Conservation (phyloP, 2,113 vertebrate species). For the Neopipo cinnamomea region DNA sequence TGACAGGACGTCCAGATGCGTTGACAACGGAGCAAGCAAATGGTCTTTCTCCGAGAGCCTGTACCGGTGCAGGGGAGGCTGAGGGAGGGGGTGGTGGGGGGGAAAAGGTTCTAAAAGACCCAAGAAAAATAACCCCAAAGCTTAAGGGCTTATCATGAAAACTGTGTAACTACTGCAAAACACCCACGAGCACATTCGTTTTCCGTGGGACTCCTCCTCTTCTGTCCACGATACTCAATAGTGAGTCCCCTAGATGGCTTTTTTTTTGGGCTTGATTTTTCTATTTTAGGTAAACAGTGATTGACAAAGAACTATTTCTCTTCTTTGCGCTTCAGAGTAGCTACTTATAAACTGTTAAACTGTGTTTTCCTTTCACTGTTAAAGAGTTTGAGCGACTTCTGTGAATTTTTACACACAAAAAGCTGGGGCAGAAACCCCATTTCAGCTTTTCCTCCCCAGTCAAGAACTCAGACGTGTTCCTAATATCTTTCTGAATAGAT, state of each 20-base stretch:
- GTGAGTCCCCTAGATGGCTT: fast-evolving
- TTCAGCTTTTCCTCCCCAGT: fast-evolving
- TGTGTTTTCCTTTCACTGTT: neutral
- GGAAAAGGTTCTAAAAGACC: neutral
- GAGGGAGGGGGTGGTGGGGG: neutral
- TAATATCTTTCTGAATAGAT: neutral
- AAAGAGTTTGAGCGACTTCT: neutral
- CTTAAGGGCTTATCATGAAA: slow-evolving; percentile 57
- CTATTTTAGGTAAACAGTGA: neutral
- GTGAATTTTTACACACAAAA: neutral
- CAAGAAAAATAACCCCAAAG: slow-evolving; percentile 50
- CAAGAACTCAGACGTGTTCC: neutral
- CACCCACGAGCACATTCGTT: neutral
- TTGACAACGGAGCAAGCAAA: slow-evolving; percentile 73
- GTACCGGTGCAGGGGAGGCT: neutral
- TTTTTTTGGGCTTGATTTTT: neutral
- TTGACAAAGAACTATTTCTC: neutral
- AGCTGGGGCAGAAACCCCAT: neutral
- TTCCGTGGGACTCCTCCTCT: neutral
- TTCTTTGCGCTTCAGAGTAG: neutral
- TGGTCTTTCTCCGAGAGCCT: slow-evolving; percentile 56
- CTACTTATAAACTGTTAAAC: neutral
- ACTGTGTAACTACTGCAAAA: slow-evolving; percentile 18
- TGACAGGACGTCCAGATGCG: slow-evolving; percentile 84
- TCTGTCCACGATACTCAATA: neutral